These are phyloP conservation scores for Apamea sordens DNA, from an alignment of 2,888 invertebrate species.

Conservation along the genomic window DNA sequence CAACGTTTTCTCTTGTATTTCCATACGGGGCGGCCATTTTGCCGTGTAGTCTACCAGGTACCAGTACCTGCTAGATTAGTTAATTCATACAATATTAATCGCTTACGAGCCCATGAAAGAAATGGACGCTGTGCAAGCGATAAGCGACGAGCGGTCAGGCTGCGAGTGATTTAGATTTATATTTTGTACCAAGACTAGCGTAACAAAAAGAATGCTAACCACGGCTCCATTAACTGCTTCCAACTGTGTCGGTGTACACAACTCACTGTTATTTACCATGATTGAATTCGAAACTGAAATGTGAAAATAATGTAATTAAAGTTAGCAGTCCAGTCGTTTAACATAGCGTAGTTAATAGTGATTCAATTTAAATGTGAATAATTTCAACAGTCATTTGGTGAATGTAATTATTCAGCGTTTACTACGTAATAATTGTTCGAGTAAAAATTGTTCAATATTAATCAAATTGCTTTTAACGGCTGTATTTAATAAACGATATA, in stretches of 20 bases:
- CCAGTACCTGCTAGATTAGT: constrained; percentile 46
- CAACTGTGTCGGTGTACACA: too few species aligned
- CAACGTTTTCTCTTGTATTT: constrained; percentile 52
- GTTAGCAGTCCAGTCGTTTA: background rate
- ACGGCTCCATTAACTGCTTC: too few species aligned
- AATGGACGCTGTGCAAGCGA: constrained; percentile 35
- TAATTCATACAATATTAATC: constrained; percentile 61
- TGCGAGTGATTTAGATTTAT: background rate
- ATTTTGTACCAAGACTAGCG: background rate
- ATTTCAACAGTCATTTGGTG: constrained; percentile 27
- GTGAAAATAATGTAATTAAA: constrained; percentile 17
- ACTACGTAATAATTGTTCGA: constrained; percentile 8
- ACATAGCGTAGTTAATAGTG: background rate
- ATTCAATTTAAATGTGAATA: constrained; percentile 20
- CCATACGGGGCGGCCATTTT: constrained; percentile 43
- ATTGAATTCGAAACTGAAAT: constrained; percentile 17
- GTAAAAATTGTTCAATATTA: constrained; percentile 15
- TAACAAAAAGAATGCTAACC: background rate
- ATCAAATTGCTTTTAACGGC: constrained; percentile 15
- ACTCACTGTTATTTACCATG: background rate
- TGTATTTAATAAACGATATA: constrained; percentile 16
- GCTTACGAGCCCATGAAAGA: constrained; percentile 57
- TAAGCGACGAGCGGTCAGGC: background rate
- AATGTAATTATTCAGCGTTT: constrained; percentile 35
- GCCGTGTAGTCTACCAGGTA: constrained; percentile 20